phyloP scores from a whole-genome alignment of 2,888 invertebrate species.

The Miltochrista miniata region DNA sequence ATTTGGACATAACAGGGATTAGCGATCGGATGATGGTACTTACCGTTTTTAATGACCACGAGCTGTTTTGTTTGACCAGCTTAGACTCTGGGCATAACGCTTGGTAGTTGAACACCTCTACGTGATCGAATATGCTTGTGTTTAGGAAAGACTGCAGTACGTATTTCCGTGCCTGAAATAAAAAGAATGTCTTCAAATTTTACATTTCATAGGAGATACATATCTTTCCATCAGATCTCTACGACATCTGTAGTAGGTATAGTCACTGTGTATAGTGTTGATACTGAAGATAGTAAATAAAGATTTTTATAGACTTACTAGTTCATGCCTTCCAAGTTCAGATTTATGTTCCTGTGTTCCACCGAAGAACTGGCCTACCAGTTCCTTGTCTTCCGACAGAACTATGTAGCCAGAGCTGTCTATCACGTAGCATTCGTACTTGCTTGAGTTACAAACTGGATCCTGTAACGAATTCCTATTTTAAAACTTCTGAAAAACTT shows the following conservation, averaged over 20 bases:
- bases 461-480: conserved; percentile 56
- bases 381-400: conserved; percentile 84
- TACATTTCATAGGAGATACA: no score
- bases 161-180: conserved; percentile 51
- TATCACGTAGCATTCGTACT: conserved; percentile 92
- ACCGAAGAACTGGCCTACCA: conserved; percentile 94
- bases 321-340: no score
- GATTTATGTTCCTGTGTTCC: conserved; percentile 69
- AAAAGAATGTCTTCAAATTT: no score
- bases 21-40: conserved; percentile 6
- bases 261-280: no score
- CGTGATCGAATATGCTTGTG: conserved; percentile 87
- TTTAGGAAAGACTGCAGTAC: conserved; percentile 90
- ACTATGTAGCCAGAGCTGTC: conserved; percentile 96
- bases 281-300: no score
- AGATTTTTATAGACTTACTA: no score
- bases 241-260: no score
- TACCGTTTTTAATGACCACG: conserved; percentile 63
- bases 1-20: no score
- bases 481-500: no score
- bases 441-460: conserved; percentile 77
- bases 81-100: conserved; percentile 85
- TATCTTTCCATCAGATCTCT: no score
- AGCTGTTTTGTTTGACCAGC: conserved; percentile 43
- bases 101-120: conserved; percentile 93